These are phyloP conservation scores for Morpho helenor DNA, from an alignment of 2,888 invertebrate species.

Conservation along the genomic window DNA sequence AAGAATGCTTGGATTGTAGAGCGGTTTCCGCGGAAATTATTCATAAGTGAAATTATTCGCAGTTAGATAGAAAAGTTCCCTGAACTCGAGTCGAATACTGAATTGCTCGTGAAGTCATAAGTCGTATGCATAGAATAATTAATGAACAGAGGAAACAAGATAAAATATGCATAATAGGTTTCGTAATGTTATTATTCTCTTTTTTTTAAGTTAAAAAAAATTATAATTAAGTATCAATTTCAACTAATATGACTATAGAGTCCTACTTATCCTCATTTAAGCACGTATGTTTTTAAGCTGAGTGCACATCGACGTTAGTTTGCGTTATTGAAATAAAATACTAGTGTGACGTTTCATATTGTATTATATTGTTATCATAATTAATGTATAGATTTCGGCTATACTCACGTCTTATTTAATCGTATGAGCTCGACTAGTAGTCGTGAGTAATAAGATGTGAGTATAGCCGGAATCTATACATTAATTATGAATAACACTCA, in stretches of 20 bases:
- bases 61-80: constrained; percentile 28
- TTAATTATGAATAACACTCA: no score
- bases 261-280: not conserved
- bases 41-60: constrained; percentile 28
- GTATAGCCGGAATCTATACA: no score
- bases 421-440: no score
- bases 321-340: no score
- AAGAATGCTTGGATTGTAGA: constrained; percentile 9
- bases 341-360: no score
- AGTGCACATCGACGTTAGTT: no score
- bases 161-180: not conserved
- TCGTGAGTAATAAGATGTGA: no score
- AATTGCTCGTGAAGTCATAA: constrained; percentile 27
- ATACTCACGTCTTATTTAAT: no score
- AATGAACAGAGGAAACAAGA: not conserved
- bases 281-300: not conserved
- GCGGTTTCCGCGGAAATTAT: constrained; percentile 17
- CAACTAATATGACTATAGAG: not conserved
- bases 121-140: constrained; percentile 19
- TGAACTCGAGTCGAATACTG: constrained; percentile 27
- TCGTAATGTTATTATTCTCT: not conserved
- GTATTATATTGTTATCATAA: no score
- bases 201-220: not conserved
- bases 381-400: no score
- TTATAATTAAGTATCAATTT: not conserved